Evolutionary conservation across 2,797 vertebrate species (phyloP).

Genomic region (Apogon hyalosoma): DNA sequence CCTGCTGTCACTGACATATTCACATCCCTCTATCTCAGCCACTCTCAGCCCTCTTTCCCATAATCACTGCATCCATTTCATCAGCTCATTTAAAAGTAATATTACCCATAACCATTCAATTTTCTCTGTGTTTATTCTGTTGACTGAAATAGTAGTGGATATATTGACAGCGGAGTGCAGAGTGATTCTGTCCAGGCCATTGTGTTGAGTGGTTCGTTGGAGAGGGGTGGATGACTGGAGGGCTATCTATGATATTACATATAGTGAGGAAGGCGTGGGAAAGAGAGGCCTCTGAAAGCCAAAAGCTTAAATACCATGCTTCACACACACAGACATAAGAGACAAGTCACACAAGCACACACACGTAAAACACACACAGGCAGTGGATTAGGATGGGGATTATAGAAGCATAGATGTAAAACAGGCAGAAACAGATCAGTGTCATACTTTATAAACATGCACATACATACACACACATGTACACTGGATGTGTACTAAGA

Average conservation of each 20-base stretch:
- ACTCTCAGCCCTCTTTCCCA: slow-evolving; percentile 19
- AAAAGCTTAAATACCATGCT: slow-evolving; percentile 64
- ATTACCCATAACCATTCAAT: slow-evolving; percentile 64
- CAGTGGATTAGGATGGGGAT: slow-evolving; percentile 79
- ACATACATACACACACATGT: slow-evolving; percentile 24
- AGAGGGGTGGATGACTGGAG: slow-evolving; percentile 59
- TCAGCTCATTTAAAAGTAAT: slow-evolving; percentile 68
- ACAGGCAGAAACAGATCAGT: slow-evolving; percentile 76
- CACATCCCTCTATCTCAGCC: slow-evolving; percentile 19
- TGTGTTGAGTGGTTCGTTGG: slow-evolving; percentile 68
- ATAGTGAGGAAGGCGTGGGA: slow-evolving; percentile 59
- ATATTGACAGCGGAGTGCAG: slow-evolving; percentile 54
- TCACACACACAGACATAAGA: slow-evolving; percentile 49
- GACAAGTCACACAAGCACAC: slow-evolving; percentile 24
- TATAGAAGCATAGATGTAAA: slow-evolving; percentile 72
- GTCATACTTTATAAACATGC: slow-evolving; percentile 67
- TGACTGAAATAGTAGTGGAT: slow-evolving; percentile 60
- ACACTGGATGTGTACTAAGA: slow-evolving; percentile 41
- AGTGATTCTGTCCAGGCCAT: slow-evolving; percentile 60
- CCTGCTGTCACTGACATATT: slow-evolving; percentile 26
- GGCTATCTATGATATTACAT: slow-evolving; percentile 51
- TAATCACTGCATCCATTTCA: slow-evolving; percentile 48
- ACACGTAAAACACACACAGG: slow-evolving; percentile 36
- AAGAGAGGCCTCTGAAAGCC: slow-evolving; percentile 64
- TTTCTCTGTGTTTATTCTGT: slow-evolving; percentile 58